Base-by-base conservation (phyloP, 2,888 invertebrate species). In the Orthosia gothica region DNA sequence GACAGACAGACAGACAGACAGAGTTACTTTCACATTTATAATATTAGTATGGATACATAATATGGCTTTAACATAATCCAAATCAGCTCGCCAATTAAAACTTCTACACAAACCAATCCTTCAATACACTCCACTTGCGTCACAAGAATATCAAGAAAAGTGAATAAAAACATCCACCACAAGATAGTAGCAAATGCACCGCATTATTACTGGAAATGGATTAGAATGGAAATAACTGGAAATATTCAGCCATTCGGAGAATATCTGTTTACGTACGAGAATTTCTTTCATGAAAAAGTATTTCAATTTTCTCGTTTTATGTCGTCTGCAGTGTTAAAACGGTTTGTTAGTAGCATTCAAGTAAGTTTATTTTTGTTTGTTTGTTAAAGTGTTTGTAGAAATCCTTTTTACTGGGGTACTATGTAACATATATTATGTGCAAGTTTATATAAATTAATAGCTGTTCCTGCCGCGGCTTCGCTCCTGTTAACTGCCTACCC, bases 241-340 rank as follows among this genome's bases (percentile, higher is more conserved):
- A 81, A 82, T 70, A 75, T 54, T 23, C 55, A 71, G 23, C 20
- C 59, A 40, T 69, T 63, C 47, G 74, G 62, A 83, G 83, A 82
- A 79, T 83, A 79, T 75, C 70, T 71, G 65, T 75, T 71, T 71
- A 69, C 50, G 67, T 58, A 55, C 54, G 70, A 54, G 23, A 47
- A 54, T 58, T 70, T 59, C 45, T 55, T 40, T 40, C 40, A 52
- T 58, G 58, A 70, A 64, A 66, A 50, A 68, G 45, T 32, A 74
- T 67, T 81, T 73, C 49, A 58, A 58, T 78, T 78, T 78, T 74
- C 40, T 59, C 67, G 40, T 70, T 66, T 69, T 54, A 77, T 49
- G 66, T 74, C 59, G 13, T 59, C 58, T 16, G 58, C 62, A 73
- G 32, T 70, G 54, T 72, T 72, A 40, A 58, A 72, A 32, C n/a